A percentile compares a stretch with the other conserved stretches of the same genome.
Evolutionary conservation across 2,888 invertebrate genomes (phyloP).

Genomic region (Pseudoips prasinana): DNA sequence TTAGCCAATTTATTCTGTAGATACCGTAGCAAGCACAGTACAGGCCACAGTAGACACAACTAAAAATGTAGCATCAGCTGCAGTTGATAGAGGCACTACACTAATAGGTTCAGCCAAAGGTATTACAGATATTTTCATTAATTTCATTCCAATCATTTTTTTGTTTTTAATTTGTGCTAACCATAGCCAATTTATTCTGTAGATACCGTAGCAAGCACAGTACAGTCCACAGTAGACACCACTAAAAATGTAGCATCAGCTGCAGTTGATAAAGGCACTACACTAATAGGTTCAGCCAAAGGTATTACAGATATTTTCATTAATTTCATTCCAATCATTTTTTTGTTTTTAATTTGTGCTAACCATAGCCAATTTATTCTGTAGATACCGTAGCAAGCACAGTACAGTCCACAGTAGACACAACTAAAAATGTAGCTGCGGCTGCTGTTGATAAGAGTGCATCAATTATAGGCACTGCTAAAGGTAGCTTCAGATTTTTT

Average conservation of each 20-base stretch:
- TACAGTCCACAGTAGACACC: conserved; percentile 22
- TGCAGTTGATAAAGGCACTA: conserved; percentile 17
- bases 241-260: conserved; percentile 27
- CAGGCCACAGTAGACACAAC: conserved; percentile 41
- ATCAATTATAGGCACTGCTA: conserved; percentile 44
- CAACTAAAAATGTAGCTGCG: conserved; percentile 47
- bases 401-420: conserved; percentile 46
- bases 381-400: conserved; percentile 47
- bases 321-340: neutral
- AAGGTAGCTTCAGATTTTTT: too few relatives aligned
- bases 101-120: conserved; percentile 40
- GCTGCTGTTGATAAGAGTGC: conserved; percentile 50
- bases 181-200: conserved; percentile 1
- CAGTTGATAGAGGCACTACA: conserved; percentile 37
- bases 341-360: conserved; percentile 19
- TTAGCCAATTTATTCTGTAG: conserved; percentile 2
- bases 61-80: conserved; percentile 42
- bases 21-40: conserved; percentile 32
- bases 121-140: conserved; percentile 15
- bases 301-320: conserved; percentile 8
- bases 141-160: neutral
- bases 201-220: conserved; percentile 22
- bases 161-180: conserved; percentile 1
- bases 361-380: conserved; percentile 1
- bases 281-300: conserved; percentile 18